phyloP scores from a whole-genome alignment of 2,113 vertebrate species.

The Ellobius talpinus region DNA sequence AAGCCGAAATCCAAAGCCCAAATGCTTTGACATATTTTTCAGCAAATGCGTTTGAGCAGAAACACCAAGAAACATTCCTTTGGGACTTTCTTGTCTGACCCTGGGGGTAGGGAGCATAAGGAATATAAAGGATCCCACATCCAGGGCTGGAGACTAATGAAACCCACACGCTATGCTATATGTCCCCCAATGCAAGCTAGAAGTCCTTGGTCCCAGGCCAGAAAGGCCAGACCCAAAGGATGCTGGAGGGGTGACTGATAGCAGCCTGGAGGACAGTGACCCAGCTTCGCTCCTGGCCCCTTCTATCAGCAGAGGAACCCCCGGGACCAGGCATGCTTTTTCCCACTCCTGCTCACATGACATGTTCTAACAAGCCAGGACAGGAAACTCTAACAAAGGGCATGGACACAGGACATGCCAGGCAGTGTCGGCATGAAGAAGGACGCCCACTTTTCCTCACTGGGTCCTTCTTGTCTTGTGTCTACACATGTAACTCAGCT shows the following conservation, averaged over 20 bases:
- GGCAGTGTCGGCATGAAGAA: neutral
- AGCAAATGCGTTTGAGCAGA: slow-evolving; percentile 68
- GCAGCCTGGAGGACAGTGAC: neutral
- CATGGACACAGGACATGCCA: neutral
- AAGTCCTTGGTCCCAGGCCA: neutral
- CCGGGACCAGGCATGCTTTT: neutral
- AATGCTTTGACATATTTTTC: slow-evolving; percentile 74
- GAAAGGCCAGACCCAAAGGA: neutral
- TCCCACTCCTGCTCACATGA: neutral
- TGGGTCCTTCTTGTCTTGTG: neutral
- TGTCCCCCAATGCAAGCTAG: neutral
- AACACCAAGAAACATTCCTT: slow-evolving; percentile 58
- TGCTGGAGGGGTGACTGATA: neutral
- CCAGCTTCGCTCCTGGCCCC: neutral
- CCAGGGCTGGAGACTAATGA: neutral
- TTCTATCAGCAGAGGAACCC: neutral
- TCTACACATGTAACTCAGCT: neutral
- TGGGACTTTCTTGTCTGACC: slow-evolving; percentile 22
- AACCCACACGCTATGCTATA: neutral
- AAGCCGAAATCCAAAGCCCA: slow-evolving; percentile 78
- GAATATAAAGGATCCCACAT: neutral
- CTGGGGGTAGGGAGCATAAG: neutral
- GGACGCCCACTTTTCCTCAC: no score
- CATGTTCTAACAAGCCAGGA: neutral
- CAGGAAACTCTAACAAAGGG: neutral